These are phyloP conservation scores for Cottus gobio DNA, from an alignment of 2,113 vertebrate genomes.

Conservation along the genomic window DNA sequence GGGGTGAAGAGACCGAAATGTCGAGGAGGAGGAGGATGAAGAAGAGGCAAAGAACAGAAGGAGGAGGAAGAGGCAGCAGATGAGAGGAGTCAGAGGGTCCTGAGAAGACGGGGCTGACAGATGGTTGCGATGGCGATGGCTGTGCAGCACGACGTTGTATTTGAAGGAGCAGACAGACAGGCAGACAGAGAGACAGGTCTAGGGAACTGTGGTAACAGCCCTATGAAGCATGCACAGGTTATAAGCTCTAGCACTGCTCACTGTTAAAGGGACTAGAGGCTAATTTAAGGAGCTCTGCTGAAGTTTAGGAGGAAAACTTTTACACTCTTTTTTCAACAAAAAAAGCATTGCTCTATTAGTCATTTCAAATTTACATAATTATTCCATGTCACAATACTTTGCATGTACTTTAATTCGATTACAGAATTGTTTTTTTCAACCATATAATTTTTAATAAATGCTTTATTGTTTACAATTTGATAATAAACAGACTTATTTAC, in stretches of 20 bases:
- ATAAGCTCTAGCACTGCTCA: conserved; percentile 91
- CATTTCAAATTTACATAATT: conserved; percentile 79
- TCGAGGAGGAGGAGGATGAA: conserved; percentile 49
- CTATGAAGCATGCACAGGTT: conserved; percentile 82
- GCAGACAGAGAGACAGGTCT: conserved; percentile 75
- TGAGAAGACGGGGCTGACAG: conserved; percentile 83
- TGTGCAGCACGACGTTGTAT: conserved; percentile 72
- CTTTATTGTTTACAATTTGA: conserved; percentile 95
- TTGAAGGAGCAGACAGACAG: conserved; percentile 75
- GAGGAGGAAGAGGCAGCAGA: conserved; percentile 82
- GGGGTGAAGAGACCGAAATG: conserved; percentile 8
- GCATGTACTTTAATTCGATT: conserved; percentile 75
- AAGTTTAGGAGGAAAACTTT: conserved; percentile 93
- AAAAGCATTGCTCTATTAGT: conserved; percentile 84
- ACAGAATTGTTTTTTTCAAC: conserved; percentile 65
- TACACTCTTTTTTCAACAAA: conserved; percentile 89
- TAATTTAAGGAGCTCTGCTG: conserved; percentile 94
- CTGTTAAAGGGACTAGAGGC: conserved; percentile 99
- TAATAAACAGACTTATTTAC: conserved; percentile 84
- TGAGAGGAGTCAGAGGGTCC: conserved; percentile 73
- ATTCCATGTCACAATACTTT: conserved; percentile 75
- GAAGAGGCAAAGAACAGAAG: conserved; percentile 72
- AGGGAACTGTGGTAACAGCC: conserved; percentile 70
- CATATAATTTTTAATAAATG: conserved; percentile 91
- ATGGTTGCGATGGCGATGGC: conserved; percentile 81